phyloP scores from a whole-genome alignment of 2,888 invertebrate genomes.

The Palloptera scutellata region DNA sequence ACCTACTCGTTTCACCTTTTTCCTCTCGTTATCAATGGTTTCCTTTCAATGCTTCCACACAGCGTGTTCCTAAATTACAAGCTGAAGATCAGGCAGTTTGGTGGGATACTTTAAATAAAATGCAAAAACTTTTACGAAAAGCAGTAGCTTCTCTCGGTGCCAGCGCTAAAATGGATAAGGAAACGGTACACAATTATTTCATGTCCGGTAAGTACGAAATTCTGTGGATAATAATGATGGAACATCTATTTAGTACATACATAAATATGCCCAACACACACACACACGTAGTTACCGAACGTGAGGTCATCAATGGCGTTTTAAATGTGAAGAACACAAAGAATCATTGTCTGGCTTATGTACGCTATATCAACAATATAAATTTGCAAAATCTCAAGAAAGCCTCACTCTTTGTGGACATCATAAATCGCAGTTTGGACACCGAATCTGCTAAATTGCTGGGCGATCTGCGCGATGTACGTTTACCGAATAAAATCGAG shows the following conservation, averaged over 20 bases:
- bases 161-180: constrained; percentile 85
- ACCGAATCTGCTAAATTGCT: constrained; percentile 90
- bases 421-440: constrained; percentile 89
- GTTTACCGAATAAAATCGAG: constrained; percentile 89
- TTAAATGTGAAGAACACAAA: constrained; percentile 92
- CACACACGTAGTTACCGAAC: constrained; percentile 94
- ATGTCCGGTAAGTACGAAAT: constrained; percentile 83
- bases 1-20: too few relatives aligned
- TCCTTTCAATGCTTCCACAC: neutral
- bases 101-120: constrained; percentile 96
- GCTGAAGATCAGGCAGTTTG: constrained; percentile 96
- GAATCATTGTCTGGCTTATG: constrained; percentile 94
- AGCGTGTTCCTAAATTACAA: constrained; percentile 94
- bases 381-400: constrained; percentile 94
- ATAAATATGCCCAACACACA: neutral
- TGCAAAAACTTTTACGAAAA: constrained; percentile 93
- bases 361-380: constrained; percentile 96
- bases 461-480: constrained; percentile 87
- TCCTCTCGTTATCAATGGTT: too few relatives aligned
- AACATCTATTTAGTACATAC: neutral
- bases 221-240: neutral
- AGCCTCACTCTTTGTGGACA: constrained; percentile 94
- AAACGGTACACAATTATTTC: constrained; percentile 96
- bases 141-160: constrained; percentile 87
- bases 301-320: constrained; percentile 96